phyloP scores from a whole-genome alignment of 2,113 vertebrate species.

The Edolisoma coerulescens region DNA sequence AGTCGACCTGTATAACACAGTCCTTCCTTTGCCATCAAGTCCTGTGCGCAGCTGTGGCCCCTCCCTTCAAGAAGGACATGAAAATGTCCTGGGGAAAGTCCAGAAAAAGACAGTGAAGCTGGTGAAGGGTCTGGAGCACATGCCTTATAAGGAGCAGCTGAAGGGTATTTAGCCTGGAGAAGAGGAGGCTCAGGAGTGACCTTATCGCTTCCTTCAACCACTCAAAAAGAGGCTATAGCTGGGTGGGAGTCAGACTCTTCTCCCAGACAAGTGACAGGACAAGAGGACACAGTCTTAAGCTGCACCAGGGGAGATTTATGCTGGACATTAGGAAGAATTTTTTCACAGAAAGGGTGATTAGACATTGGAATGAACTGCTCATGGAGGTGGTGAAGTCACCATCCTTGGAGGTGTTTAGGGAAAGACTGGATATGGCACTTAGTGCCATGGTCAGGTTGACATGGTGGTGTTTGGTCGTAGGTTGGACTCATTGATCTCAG shows the following conservation, averaged over 20 bases:
- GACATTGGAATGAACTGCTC: not conserved
- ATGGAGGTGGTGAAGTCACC: not conserved
- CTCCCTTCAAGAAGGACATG: not conserved
- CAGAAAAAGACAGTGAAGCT: not conserved
- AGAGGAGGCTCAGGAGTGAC: not conserved
- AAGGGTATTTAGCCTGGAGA: too few species aligned
- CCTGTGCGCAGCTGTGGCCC: rapidly evolving
- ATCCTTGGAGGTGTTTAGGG: not conserved
- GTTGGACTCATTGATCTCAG: not conserved
- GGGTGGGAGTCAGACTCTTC: rapidly evolving
- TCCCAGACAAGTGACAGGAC: not conserved
- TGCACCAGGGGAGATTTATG: not conserved
- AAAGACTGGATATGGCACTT: not conserved
- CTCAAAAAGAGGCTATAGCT: not conserved
- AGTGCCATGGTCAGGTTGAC: not conserved
- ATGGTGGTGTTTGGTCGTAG: not conserved
- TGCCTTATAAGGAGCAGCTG: not conserved
- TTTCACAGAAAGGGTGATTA: not conserved
- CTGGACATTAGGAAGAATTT: not conserved
- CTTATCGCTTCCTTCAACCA: not conserved
- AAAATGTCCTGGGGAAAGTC: not conserved
- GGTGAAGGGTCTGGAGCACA: not conserved
- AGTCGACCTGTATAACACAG: not conserved
- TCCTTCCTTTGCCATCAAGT: rapidly evolving
- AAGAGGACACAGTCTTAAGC: too few species aligned